A percentile compares a stretch with the other conserved stretches of the same genome.
Evolutionary conservation across 2,113 vertebrate genomes (phyloP).

Genomic region (Podiceps cristatus): DNA sequence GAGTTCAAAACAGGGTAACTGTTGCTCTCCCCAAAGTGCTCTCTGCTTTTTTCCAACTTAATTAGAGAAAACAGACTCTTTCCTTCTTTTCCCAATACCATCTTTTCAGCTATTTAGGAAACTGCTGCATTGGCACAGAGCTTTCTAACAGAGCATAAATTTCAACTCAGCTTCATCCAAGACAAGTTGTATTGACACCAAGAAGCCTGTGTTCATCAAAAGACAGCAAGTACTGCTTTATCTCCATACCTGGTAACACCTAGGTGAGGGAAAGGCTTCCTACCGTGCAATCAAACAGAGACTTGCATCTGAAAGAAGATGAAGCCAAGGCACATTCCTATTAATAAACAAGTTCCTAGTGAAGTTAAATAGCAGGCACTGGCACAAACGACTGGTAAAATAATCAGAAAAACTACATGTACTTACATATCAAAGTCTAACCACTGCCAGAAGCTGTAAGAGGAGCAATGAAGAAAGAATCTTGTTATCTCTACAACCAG

Average conservation of each 20-base stretch:
- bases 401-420: rapidly evolving
- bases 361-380: not conserved
- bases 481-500: not conserved
- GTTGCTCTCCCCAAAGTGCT: rapidly evolving
- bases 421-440: not conserved
- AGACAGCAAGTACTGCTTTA: rapidly evolving
- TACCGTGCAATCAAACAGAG: rapidly evolving
- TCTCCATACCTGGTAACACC: not conserved
- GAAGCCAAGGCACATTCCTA: not conserved
- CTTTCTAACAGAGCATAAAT: not conserved
- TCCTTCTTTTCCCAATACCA: not conserved
- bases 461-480: rapidly evolving
- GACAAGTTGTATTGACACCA: not conserved
- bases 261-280: not conserved
- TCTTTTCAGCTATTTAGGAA: not conserved
- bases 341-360: not conserved
- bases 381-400: rapidly evolving
- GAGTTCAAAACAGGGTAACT: not conserved
- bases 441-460: rapidly evolving
- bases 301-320: not conserved
- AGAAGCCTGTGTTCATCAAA: not conserved
- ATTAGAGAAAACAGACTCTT: not conserved
- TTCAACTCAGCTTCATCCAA: not conserved
- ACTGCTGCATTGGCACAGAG: too few relatives aligned
- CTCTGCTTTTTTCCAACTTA: not conserved